Percentiles rank a stretch among this genome's conserved stretches.
phyloP scores from a whole-genome alignment of 1,140 invertebrate species.

The Heterodera carotae region DNA sequence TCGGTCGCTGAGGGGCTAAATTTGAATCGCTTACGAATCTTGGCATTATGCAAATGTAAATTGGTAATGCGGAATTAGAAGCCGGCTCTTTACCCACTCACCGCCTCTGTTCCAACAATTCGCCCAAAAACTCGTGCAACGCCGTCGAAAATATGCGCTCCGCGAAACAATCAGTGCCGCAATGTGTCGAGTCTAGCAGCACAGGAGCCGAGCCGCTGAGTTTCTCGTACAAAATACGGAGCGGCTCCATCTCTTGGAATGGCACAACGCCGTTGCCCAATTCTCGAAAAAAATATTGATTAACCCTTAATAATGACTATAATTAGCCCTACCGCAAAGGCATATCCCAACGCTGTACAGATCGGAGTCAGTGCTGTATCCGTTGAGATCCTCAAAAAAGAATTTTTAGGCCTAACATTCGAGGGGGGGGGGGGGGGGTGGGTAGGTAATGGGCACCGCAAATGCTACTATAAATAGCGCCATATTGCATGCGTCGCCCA shows the following conservation, averaged over 20 bases:
- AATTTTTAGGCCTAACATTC: too few species aligned
- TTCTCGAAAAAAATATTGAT: slow-evolving; percentile 68
- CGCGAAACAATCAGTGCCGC: neutral
- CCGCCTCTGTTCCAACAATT: slow-evolving; percentile 17
- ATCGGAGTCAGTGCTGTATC: slow-evolving; percentile 85
- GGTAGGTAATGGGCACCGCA: too few species aligned
- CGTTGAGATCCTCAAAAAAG: slow-evolving; percentile 75
- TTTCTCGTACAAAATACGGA: slow-evolving; percentile 82
- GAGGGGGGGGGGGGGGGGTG: too few species aligned
- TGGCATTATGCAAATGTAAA: too few species aligned
- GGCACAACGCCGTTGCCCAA: slow-evolving; percentile 84
- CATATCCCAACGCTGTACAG: slow-evolving; percentile 85
- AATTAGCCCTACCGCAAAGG: slow-evolving; percentile 70
- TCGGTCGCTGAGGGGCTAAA: neutral
- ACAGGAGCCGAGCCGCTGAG: slow-evolving; percentile 78
- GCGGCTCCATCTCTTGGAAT: slow-evolving; percentile 68
- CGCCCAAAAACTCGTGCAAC: slow-evolving; percentile 25
- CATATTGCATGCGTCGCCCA: too few species aligned
- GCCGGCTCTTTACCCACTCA: neutral
- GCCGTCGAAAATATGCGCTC: slow-evolving; percentile 19
- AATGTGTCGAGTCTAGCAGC: slow-evolving; percentile 74
- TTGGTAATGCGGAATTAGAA: too few species aligned
- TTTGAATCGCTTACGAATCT: too few species aligned
- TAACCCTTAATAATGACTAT: neutral
- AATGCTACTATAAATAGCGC: too few species aligned